A percentile compares a stretch with the other conserved stretches of the same genome.
These are phyloP conservation scores for Exephanes ischioxanthus DNA, from an alignment of 2,888 invertebrate genomes.

Conservation along the genomic window DNA sequence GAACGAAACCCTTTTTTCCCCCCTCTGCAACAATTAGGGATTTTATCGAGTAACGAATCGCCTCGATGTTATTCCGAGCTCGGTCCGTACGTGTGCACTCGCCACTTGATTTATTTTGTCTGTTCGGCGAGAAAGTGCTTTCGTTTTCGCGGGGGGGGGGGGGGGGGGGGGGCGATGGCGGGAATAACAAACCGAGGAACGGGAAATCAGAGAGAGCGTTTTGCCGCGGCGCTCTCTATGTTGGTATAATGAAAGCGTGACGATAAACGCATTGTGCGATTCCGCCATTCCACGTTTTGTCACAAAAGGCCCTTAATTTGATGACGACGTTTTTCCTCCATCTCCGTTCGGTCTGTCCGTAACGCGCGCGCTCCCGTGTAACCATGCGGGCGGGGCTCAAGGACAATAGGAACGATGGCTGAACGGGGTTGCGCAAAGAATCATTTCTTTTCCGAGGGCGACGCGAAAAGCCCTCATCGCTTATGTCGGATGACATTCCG, in stretches of 20 bases:
- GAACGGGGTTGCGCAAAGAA: constrained; percentile 35
- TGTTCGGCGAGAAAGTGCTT: constrained; percentile 78
- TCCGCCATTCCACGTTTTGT: constrained; percentile 64
- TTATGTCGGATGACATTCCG: constrained; percentile 19
- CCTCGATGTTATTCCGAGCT: constrained; percentile 33
- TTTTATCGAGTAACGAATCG: constrained; percentile 46
- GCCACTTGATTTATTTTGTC: constrained; percentile 79
- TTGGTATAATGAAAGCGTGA: constrained; percentile 50
- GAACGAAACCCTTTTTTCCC: constrained; percentile 26
- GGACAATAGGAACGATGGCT: constrained; percentile 6
- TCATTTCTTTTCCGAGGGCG: constrained; percentile 53
- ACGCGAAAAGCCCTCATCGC: constrained; percentile 21
- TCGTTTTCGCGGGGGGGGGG: constrained; percentile 70
- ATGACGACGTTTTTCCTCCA: constrained; percentile 65
- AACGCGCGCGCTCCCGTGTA: background rate
- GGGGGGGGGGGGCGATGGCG: constrained; percentile 3
- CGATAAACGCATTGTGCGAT: constrained; percentile 69
- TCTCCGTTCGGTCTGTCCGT: constrained; percentile 4
- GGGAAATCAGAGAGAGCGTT: constrained; percentile 33
- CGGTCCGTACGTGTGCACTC: background rate
- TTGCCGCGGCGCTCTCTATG: constrained; percentile 10
- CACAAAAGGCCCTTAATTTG: constrained; percentile 78
- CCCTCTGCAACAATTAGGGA: constrained; percentile 40
- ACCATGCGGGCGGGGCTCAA: background rate
- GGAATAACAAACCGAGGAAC: constrained; percentile 34